Evolutionary conservation across 2,888 invertebrate genomes (phyloP).

Genomic region (Neria commutata): DNA sequence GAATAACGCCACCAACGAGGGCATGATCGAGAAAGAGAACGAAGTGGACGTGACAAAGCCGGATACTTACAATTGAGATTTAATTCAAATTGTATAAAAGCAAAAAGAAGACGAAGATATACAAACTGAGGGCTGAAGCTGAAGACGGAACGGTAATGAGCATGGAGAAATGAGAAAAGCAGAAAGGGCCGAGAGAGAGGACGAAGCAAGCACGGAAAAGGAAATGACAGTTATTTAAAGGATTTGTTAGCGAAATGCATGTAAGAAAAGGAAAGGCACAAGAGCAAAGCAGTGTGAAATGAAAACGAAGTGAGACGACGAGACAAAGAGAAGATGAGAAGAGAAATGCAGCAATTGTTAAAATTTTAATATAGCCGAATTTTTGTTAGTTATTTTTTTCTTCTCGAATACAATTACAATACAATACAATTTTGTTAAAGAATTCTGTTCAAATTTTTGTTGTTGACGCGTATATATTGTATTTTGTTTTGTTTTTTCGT

Average conservation of each 20-base stretch:
- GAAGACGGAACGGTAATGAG: slow-evolving; percentile 11
- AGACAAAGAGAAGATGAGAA: slow-evolving; percentile 5
- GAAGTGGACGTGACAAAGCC: slow-evolving; percentile 55
- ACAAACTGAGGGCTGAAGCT: slow-evolving; percentile 11
- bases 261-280: too few species aligned
- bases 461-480: too few species aligned
- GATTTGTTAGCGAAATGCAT: too few species aligned
- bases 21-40: slow-evolving; percentile 62
- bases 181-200: slow-evolving; percentile 9
- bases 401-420: slow-evolving; percentile 26
- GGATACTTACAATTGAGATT: slow-evolving; percentile 60
- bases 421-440: slow-evolving; percentile 1
- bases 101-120: slow-evolving; percentile 8
- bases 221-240: neutral
- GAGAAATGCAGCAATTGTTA: slow-evolving; percentile 16
- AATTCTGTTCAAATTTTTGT: too few species aligned
- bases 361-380: slow-evolving; percentile 4
- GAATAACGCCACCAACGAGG: slow-evolving; percentile 62
- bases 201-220: neutral
- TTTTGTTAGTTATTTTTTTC: slow-evolving; percentile 28
- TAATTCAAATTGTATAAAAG: slow-evolving; percentile 57
- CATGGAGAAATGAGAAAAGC: slow-evolving; percentile 7
- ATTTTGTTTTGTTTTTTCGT: too few species aligned
- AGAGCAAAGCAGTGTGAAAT: neutral
- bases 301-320: neutral